These are phyloP conservation scores for Cranoglanis bouderius DNA, from an alignment of 2,113 vertebrate genomes.

Conservation along the genomic window DNA sequence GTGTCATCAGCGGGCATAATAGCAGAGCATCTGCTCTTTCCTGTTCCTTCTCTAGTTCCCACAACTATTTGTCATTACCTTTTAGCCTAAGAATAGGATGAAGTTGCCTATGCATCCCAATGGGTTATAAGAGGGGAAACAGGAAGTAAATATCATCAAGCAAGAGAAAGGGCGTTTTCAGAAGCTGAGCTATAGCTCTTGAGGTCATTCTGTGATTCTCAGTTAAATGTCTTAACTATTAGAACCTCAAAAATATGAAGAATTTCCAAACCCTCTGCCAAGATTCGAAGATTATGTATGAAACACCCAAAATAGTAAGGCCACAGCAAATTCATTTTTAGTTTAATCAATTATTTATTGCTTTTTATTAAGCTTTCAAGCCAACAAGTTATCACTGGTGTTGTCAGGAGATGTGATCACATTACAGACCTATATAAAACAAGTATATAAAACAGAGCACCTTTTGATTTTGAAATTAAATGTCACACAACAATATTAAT, in stretches of 20 bases:
- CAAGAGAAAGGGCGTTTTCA: constrained; percentile 47
- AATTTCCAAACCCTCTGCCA: neutral
- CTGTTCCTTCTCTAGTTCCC: constrained; percentile 56
- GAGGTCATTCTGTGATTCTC: neutral
- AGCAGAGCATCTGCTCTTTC: constrained; percentile 36
- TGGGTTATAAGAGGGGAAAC: constrained; percentile 39
- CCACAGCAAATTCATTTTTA: neutral
- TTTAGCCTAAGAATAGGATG: constrained; percentile 55
- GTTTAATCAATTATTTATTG: neutral
- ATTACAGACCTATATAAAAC: neutral
- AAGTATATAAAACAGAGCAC: neutral
- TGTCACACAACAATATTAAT: neutral
- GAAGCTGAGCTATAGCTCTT: neutral
- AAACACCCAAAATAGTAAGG: neutral
- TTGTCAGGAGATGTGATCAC: neutral
- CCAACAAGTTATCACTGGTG: neutral
- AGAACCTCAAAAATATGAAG: neutral
- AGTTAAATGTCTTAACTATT: neutral
- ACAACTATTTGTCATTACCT: constrained; percentile 36
- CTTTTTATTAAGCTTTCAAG: neutral
- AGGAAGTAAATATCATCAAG: constrained; percentile 45
- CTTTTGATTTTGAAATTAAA: neutral
- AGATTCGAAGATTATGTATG: neutral
- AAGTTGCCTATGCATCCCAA: constrained; percentile 41
- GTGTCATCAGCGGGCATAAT: constrained; percentile 12